Evolutionary conservation across 2,797 vertebrate genomes (phyloP), one percentile per base, ranked within the genome.

Genomic region (Gobio occitaniae): DNA sequence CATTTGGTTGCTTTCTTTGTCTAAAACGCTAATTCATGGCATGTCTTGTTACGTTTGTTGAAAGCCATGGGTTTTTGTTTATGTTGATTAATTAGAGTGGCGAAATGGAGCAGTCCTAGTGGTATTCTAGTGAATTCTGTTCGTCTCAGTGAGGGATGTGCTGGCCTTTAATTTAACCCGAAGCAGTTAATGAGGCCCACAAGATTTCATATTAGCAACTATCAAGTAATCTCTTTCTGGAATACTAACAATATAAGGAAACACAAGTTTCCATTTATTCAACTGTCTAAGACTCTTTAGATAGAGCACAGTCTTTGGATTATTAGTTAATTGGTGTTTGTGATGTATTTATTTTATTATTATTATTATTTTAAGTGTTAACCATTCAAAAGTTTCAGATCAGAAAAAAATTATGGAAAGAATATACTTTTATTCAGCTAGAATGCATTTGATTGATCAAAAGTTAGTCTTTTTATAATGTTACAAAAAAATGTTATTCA

Each of bases 1-100:
- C 38, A 63, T 78, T 78, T 61, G 54, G 36, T 78, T 78, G n/a
- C 13, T 29, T 44, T 78, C 48, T 92, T 89, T 84, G 74, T 68
- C 90, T 81, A 61, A 80, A 89, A 92, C 88, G 86, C 91, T 90
- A 91, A 93, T 92, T 89, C 70, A 59, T 85, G 44, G 76, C 75
- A 76, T 78, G 85, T 69, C 50, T 54, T 86, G 84, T 84, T 84
- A 72, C 72, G 69, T 89, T 75, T 88, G 66, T 79, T 84, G 50
- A n/a, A 54, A 63, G 85, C 17, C 54, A 54, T 84, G 83, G 54
- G 52, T 82, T 87, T 54, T 17, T 83, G 74, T 85, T 80, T 25
- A 25, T 82, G 81, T 85, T 89, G 84, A 87, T 89, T 83, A 82
- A 85, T 77, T 68, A 56, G 78, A 86, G 88, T 81, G 63, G 82